Evolutionary conservation across 2,113 vertebrate genomes (phyloP), one percentile per base, ranked within the genome.

Genomic region (Clupea harengus): DNA sequence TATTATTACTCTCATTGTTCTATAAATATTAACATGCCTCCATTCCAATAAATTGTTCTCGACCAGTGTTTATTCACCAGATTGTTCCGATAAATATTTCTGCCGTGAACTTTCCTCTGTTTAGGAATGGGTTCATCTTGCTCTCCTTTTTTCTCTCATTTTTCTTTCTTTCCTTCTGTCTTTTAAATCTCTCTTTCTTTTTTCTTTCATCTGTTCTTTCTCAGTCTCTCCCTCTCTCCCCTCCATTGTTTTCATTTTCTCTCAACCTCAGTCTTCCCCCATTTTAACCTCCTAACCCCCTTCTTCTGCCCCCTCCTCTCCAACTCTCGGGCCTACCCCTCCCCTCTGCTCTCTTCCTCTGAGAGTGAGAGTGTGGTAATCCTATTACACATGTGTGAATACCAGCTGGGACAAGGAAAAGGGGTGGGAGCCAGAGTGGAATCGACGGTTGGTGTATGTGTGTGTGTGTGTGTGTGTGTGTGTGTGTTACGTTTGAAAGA

Each of bases 341-440:
- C 81, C 60, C 25, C 87, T 90, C 83, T 90, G 84, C 89, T 93
- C 85, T 90, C 87, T 88, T 88, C 75, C 84, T 80, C 75, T 39
- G 28, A 20, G 85, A 45, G 5, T 87, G 85, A 90, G 85, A 91
- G 92, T 91, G 88, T 87, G 89, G 85, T 94, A 94, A 95, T 94
- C 94, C 92, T 92, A 94, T 94, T 94, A 94, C 89, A 93, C 89
- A 93, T 89, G 93, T 94, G 92, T 94, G 93, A 94, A 93, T 92
- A 91, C 91, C 93, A 94, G 93, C 93, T 93, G 91, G 89, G 86
- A 88, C 85, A 57, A 10, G 84, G 57, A 64, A 67, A 82, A 82
- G 83, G 83, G 60, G 81, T 52, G 45, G 82, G 44, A 52, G 85
- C 84, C 89, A 54, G 49, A 83, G 75, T 45, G 83, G 45, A 72